A percentile compares a stretch with the other conserved stretches of the same genome.
phyloP scores from a whole-genome alignment of 2,888 invertebrate genomes.

The Drepana falcataria region DNA sequence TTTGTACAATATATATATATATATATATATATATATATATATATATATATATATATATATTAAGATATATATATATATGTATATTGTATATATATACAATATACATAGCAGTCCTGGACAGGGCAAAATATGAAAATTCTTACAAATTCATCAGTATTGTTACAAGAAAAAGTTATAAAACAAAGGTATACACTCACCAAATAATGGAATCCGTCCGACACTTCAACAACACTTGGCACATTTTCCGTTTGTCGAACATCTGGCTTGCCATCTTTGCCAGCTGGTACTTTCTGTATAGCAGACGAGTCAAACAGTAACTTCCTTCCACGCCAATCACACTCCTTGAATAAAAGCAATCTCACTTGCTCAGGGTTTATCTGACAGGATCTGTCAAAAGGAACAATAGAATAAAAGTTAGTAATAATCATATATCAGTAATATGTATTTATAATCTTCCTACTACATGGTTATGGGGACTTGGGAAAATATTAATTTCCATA shows the following conservation, averaged over 20 bases:
- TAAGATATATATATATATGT: too few species aligned
- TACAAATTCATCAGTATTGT: too few species aligned
- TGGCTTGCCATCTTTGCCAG: slow-evolving; percentile 62
- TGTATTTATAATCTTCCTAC: too few species aligned
- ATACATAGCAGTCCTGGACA: too few species aligned
- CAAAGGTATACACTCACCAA: slow-evolving; percentile 70
- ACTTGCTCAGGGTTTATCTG: slow-evolving; percentile 86
- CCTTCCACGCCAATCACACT: slow-evolving; percentile 90
- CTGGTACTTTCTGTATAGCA: slow-evolving; percentile 79
- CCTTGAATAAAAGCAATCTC: slow-evolving; percentile 89
- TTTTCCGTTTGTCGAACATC: slow-evolving; percentile 41
- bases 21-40: too few species aligned
- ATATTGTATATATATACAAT: too few species aligned
- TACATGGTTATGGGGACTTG: too few species aligned
- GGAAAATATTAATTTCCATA: too few species aligned
- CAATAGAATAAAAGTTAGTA: neutral
- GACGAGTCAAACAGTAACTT: slow-evolving; percentile 91
- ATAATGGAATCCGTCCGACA: slow-evolving; percentile 81
- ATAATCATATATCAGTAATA: neutral
- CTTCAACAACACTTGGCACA: slow-evolving; percentile 76
- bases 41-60: too few species aligned
- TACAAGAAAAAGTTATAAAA: neutral
- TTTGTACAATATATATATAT: too few species aligned
- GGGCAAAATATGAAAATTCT: too few species aligned
- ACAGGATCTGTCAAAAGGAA: slow-evolving; percentile 63